Percentiles rank a stretch among this genome's conserved stretches.
These are phyloP conservation scores for Spermophilus dauricus DNA, from an alignment of 2,113 vertebrate genomes.

Conservation along the genomic window DNA sequence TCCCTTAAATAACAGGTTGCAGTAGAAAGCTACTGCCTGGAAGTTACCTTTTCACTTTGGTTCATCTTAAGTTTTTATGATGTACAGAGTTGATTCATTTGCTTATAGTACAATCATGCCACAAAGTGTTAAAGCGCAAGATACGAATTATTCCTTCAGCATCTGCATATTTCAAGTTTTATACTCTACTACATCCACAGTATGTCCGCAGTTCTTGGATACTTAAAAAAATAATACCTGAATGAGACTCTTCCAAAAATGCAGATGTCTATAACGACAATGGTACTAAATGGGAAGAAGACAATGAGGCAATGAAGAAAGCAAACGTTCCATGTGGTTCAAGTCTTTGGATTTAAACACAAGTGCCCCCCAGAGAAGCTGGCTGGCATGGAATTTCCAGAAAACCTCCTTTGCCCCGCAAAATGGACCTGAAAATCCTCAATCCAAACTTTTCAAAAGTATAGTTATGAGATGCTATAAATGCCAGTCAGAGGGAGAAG, in stretches of 20 bases:
- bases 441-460: constrained; percentile 77
- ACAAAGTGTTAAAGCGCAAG: constrained; percentile 89
- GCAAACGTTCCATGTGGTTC: constrained; percentile 83
- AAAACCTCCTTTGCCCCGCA: constrained; percentile 54
- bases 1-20: constrained; percentile 79
- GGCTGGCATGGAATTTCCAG: constrained; percentile 73
- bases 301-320: constrained; percentile 64
- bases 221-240: constrained; percentile 71
- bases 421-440: constrained; percentile 82
- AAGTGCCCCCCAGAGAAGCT: constrained; percentile 81
- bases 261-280: constrained; percentile 81
- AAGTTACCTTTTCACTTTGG: constrained; percentile 87
- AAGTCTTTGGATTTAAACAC: constrained; percentile 86
- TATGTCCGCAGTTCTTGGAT: constrained; percentile 79
- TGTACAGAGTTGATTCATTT: constrained; percentile 90
- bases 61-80: constrained; percentile 88
- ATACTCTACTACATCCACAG: constrained; percentile 79
- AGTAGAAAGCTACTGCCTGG: constrained; percentile 82
- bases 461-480: constrained; percentile 74
- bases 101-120: constrained; percentile 92
- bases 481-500: constrained; percentile 63
- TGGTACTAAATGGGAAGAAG: constrained; percentile 55
- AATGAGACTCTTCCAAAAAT: constrained; percentile 82
- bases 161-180: constrained; percentile 84
- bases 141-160: constrained; percentile 85